Percentiles rank a stretch among this genome's conserved stretches.
Evolutionary conservation across 23 tunicate species (phyloP).

Genomic region (Halocynthia roretzi): DNA sequence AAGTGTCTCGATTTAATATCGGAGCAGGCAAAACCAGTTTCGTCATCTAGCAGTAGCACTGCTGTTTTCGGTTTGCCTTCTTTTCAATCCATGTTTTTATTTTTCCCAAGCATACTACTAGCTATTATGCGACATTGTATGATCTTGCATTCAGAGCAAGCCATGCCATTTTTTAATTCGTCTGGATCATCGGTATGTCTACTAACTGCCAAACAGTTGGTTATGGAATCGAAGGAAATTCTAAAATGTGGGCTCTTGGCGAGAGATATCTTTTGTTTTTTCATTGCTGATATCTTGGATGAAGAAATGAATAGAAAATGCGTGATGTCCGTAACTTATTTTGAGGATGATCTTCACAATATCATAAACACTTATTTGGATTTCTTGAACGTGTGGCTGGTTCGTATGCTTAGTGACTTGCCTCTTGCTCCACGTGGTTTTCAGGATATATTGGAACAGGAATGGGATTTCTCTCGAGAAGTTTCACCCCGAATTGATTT

Average conservation of each 20-base stretch:
- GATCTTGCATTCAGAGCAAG: slow-evolving; percentile 49
- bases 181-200: slow-evolving; percentile 53
- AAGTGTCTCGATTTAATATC: neutral
- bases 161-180: slow-evolving; percentile 43
- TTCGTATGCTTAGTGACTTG: slow-evolving; percentile 57
- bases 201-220: slow-evolving; percentile 77
- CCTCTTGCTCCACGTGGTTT: slow-evolving; percentile 74
- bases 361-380: slow-evolving; percentile 68
- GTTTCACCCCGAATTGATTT: slow-evolving; percentile 23
- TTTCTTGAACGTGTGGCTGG: slow-evolving; percentile 48
- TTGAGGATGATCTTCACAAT: slow-evolving; percentile 32
- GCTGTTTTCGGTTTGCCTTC: slow-evolving; percentile 35
- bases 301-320: neutral
- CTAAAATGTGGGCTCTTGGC: slow-evolving; percentile 22
- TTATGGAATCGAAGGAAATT: slow-evolving; percentile 75
- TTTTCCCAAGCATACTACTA: slow-evolving; percentile 28
- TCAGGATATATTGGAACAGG: slow-evolving; percentile 44
- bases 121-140: slow-evolving; percentile 58
- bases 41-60: neutral
- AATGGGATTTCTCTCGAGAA: slow-evolving; percentile 51
- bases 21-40: slow-evolving; percentile 8
- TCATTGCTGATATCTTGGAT: neutral
- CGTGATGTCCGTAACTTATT: neutral
- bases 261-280: slow-evolving; percentile 8
- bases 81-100: slow-evolving; percentile 35